Conservation (phyloP, 2,797 vertebrate species). For the Antrozous pallidus region DNA sequence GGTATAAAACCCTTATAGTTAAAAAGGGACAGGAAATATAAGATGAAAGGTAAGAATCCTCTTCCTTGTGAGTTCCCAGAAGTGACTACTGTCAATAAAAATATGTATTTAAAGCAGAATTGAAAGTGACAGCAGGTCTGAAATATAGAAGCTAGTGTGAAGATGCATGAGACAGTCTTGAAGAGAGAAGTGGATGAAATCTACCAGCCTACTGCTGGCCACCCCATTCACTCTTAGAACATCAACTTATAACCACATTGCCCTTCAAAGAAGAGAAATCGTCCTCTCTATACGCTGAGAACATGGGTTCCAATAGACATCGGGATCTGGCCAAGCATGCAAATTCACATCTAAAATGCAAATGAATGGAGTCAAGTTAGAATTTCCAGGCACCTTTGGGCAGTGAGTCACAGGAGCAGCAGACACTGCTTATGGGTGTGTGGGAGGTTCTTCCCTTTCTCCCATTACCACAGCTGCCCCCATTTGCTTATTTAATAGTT, state of each 20-base stretch:
- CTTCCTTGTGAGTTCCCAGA: not conserved
- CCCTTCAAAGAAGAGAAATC: not conserved
- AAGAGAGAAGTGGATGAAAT: not conserved
- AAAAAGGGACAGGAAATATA: not conserved
- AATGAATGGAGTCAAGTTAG: not conserved
- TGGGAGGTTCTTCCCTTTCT: not conserved
- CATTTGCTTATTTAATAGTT: not conserved
- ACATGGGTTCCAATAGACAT: not conserved
- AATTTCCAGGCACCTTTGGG: not conserved
- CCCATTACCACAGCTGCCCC: fast-evolving
- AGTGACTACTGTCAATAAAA: not conserved
- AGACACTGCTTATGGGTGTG: not conserved
- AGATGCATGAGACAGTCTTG: not conserved
- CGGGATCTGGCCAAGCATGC: not conserved
- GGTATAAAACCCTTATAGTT: not conserved
- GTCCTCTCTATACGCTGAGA: not conserved
- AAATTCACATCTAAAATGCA: not conserved
- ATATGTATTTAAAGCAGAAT: not conserved
- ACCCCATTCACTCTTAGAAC: not conserved
- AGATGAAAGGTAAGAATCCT: not conserved
- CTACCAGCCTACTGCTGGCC: not conserved
- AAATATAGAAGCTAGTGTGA: not conserved
- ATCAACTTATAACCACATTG: not conserved
- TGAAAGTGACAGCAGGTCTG: not conserved
- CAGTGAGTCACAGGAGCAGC: not conserved